A percentile compares a stretch with the other conserved stretches of the same genome.
These are phyloP conservation scores for Notechis scutatus DNA, from an alignment of 2,113 vertebrate genomes.

Conservation along the genomic window DNA sequence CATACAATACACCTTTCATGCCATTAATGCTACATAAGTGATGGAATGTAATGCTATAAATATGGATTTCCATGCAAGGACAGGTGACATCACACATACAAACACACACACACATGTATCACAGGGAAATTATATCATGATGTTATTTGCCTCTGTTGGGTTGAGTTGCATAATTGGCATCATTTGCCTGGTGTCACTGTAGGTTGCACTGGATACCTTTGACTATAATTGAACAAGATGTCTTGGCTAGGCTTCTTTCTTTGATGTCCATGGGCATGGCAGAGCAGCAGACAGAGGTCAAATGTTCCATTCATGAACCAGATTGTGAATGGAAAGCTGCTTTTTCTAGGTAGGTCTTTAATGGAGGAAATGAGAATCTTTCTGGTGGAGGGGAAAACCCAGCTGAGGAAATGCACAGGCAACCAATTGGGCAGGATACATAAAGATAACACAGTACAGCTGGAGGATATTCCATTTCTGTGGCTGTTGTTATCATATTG, in stretches of 20 bases:
- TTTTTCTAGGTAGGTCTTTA: background rate
- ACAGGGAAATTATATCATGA: background rate
- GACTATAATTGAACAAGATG: background rate
- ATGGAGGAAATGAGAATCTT: background rate
- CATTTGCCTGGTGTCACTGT: background rate
- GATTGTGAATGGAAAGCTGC: background rate
- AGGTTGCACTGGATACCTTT: background rate
- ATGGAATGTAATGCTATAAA: background rate
- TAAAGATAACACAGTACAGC: background rate
- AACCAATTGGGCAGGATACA: background rate
- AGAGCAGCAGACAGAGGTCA: background rate
- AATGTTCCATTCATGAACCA: background rate
- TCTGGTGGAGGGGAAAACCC: background rate
- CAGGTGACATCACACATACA: background rate
- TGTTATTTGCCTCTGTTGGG: background rate
- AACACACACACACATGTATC: background rate
- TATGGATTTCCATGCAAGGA: background rate
- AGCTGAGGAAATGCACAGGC: background rate
- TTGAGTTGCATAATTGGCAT: background rate
- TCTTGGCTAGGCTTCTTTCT: background rate
- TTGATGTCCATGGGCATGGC: background rate
- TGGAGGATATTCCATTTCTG: background rate
- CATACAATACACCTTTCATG: rapidly evolving
- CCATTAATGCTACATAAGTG: background rate
- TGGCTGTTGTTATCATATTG: background rate